Percentiles rank a stretch among this genome's conserved stretches.
These are phyloP conservation scores for Cettia cetti DNA, from an alignment of 2,113 vertebrate species.

Conservation along the genomic window DNA sequence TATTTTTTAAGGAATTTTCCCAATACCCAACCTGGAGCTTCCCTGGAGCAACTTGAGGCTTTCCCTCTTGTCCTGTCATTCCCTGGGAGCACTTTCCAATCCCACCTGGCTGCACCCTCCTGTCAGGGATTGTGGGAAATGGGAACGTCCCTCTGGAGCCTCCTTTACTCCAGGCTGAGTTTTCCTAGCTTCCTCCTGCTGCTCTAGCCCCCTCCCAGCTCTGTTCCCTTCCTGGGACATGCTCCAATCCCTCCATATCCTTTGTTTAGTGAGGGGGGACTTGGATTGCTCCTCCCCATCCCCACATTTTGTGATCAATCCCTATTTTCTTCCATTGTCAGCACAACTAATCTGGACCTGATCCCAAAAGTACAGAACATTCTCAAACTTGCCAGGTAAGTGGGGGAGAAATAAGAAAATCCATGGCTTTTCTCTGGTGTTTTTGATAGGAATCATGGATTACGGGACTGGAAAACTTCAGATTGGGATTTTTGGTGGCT, in stretches of 20 bases:
- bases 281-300: neutral
- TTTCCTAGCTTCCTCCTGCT: neutral
- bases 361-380: neutral
- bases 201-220: neutral
- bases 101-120: neutral
- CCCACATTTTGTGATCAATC: constrained; percentile 13
- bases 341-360: constrained; percentile 5
- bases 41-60: neutral
- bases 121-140: neutral
- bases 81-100: neutral
- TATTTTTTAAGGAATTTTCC: neutral
- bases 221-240: neutral
- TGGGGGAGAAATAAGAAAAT: neutral
- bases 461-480: neutral
- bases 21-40: neutral
- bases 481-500: neutral
- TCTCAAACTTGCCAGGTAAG: neutral
- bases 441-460: neutral
- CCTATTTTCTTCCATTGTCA: constrained; percentile 36
- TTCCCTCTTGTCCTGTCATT: neutral
- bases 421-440: neutral
- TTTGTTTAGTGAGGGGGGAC: neutral
- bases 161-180: neutral
- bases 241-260: neutral
- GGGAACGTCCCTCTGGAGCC: neutral